Base-by-base conservation (phyloP, 2,797 vertebrate species). In the Clarias pachynema region DNA sequence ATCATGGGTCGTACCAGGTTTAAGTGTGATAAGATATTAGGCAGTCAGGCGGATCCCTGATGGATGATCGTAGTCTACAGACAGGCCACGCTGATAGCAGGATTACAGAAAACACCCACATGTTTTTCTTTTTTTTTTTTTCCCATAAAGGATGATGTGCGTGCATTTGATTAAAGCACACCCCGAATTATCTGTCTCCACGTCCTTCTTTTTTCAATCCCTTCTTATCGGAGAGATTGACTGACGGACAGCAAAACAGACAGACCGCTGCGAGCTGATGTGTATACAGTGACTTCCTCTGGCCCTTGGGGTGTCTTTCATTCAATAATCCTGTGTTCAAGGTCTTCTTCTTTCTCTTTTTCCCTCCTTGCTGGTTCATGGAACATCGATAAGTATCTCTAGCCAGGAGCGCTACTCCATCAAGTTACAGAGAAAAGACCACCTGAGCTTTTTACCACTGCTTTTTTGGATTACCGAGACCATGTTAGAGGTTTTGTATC, bases 381-480 rank as follows among this genome's bases (percentile, higher is more conserved):
- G 88, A 4, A 70, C 49, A 3, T 81, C 88, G 94, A 95, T 95
- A 94, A 87, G 87, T 91, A 95, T 95, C 94, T 95, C 70, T 84
- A 92, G 91, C 89, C 90, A 79, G 68, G 89, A 91, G 90, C 90
- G 92, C 91, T 88, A 91, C 90, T 91, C 93, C 91, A 91, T 89
- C 93, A 89, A 90, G 91, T 91, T 90, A 94, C 92, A 93, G 89
- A 93, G 89, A 90, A 82, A 91, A 93, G 92, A 93, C 91, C 81
- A 79, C 70, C 85, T 86, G 49, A 82, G 31, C n/a, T 75, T 22
- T 57, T 79, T 20, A 16, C 26, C 60, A 37, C 15, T 65, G 60
- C 60, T 65, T 78, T 57, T 82, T 62, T 26, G 24, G 44, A 65
- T 82, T 79, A 57, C n/a, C 4, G 22, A 12, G 44, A 77, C 53